phyloP scores from a whole-genome alignment of 2,113 vertebrate species.

The Marmota flaviventris region DNA sequence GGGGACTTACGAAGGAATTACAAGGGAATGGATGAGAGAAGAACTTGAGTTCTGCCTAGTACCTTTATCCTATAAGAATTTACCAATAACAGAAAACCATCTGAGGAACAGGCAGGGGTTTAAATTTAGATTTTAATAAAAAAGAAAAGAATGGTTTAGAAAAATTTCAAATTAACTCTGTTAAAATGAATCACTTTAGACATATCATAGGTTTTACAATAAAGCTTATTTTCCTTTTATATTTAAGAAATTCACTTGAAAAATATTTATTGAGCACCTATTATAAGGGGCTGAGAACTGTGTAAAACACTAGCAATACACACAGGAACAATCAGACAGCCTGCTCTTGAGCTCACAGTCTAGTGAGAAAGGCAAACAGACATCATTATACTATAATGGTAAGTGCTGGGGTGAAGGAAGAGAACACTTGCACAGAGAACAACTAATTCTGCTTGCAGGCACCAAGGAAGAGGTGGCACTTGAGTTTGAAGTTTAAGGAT shows the following conservation, averaged over 20 bases:
- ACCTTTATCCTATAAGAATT: constrained; percentile 1
- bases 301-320: background rate
- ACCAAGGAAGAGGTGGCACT: background rate
- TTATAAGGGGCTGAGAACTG: background rate
- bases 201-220: constrained; percentile 38
- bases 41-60: background rate
- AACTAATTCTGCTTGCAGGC: background rate
- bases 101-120: constrained; percentile 43
- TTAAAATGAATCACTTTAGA: constrained; percentile 50
- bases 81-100: constrained; percentile 22
- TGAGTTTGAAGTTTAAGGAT: constrained; percentile 12
- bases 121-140: constrained; percentile 64
- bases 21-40: background rate
- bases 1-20: background rate
- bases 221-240: constrained; percentile 49
- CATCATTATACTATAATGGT: background rate
- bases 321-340: background rate
- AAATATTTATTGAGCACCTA: constrained; percentile 63
- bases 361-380: constrained; percentile 7
- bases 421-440: background rate
- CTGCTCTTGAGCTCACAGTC: constrained; percentile 51
- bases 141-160: constrained; percentile 8
- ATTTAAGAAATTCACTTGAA: constrained; percentile 53
- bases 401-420: background rate
- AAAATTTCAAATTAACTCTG: constrained; percentile 55